A percentile compares a stretch with the other conserved stretches of the same genome.
Evolutionary conservation across 2,888 invertebrate species (phyloP).

Genomic region (Lypha dubia): DNA sequence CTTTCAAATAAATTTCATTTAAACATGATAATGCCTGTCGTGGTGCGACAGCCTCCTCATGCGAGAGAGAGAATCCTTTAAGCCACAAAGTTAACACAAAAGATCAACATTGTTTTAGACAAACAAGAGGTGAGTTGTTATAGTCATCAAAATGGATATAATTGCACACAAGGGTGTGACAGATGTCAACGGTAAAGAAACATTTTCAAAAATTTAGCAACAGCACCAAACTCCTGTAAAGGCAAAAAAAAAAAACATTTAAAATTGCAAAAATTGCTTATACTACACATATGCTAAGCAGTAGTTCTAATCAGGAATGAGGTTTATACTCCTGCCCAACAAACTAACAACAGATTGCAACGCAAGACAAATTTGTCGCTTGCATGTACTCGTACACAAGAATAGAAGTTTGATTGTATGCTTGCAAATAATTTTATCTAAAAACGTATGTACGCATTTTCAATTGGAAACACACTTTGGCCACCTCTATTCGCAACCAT

Average conservation of each 20-base stretch:
- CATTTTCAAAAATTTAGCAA: constrained; percentile 70
- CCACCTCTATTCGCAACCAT: constrained; percentile 56
- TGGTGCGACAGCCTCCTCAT: constrained; percentile 39
- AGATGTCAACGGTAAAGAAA: constrained; percentile 76
- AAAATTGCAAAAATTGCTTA: constrained; percentile 60
- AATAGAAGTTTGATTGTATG: constrained; percentile 27
- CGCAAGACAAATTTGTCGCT: constrained; percentile 44
- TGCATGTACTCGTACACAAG: constrained; percentile 26
- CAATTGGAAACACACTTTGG: constrained; percentile 65
- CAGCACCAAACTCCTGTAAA: constrained; percentile 14
- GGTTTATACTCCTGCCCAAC: constrained; percentile 5
- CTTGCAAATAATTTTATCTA: constrained; percentile 49
- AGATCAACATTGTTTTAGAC: constrained; percentile 69
- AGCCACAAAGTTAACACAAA: constrained; percentile 73
- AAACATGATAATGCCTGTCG: constrained; percentile 62
- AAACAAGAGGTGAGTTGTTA: constrained; percentile 69
- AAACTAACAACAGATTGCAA: constrained; percentile 49
- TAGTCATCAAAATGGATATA: constrained; percentile 75
- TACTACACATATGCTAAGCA: constrained; percentile 62
- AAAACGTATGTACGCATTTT: constrained; percentile 60
- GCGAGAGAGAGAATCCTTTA: constrained; percentile 61
- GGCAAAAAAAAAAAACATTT: constrained; percentile 24
- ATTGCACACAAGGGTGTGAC: constrained; percentile 76
- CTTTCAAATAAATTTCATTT: constrained; percentile 70
- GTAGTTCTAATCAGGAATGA: constrained; percentile 14